phyloP scores from a whole-genome alignment of 2,888 invertebrate genomes.

The Xestia c-nigrum region DNA sequence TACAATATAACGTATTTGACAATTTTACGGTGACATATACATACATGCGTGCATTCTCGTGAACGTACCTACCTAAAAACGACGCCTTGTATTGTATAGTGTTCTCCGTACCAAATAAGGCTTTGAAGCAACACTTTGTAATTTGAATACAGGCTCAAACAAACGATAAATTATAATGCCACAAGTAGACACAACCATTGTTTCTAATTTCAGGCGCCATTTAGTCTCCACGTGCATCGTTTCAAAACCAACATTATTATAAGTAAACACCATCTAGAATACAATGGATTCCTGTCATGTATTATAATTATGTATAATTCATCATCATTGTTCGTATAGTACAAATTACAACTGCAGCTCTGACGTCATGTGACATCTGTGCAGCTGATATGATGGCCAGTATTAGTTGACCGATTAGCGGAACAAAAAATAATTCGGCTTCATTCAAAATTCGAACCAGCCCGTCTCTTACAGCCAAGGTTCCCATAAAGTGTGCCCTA shows the following conservation, averaged over 20 bases:
- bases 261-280: conserved; percentile 3
- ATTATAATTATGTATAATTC: conserved; percentile 22
- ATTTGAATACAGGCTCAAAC: not conserved
- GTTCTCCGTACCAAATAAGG: not conserved
- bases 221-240: not conserved
- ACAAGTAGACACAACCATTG: not conserved
- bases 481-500: not conserved
- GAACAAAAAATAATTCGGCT: not conserved
- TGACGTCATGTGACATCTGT: conserved; percentile 12
- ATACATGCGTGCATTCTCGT: too few relatives aligned
- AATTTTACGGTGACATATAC: too few relatives aligned
- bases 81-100: not conserved
- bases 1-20: too few relatives aligned
- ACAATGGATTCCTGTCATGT: conserved; percentile 34
- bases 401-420: not conserved
- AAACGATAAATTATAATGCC: not conserved
- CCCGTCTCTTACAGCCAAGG: not conserved
- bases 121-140: not conserved
- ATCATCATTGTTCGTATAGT: conserved; percentile 32
- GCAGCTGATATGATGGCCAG: not conserved
- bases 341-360: conserved; percentile 24
- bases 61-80: not conserved
- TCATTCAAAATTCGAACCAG: not conserved
- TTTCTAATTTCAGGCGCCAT: conserved; percentile 7
- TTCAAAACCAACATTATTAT: conserved; percentile 11